Evolutionary conservation across 1,140 invertebrate genomes (phyloP), one percentile per base, ranked within the genome.

Genomic region (Hyles vespertilio): DNA sequence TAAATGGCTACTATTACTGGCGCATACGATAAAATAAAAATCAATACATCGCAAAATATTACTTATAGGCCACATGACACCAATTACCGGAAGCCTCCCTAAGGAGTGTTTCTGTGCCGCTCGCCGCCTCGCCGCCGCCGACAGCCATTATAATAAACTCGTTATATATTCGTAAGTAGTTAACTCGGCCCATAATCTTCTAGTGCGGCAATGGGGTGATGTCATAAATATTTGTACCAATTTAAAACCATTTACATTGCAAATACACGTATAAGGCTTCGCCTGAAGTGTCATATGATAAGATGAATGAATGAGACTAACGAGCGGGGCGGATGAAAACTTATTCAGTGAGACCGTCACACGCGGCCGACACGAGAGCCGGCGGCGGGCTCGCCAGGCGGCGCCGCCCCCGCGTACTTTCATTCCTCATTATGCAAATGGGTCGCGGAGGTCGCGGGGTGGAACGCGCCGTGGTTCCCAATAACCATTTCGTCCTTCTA

Each of bases 341-440:
- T 5, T 40, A 5, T 40, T 5, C 4, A 40, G 36, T 8, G 36
- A 40, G 5, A 8, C 5, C 36, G 36, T 5, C 36, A 40, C 5
- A 5, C 5, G 36, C 46, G 12, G 4, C 46, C 5, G 46, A 47
- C 46, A 5, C 36, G 36, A 5, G 46, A 8, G 46, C 46, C 8
- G 46, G 49, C 6, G 58, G 63, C 55, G 65, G 59, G 45, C 11
- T 8, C 50, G 48, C 32, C 55, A 55, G 56, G 59, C 48, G n/a
- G 46, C 52, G 11, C 66, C 70, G 64, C 65, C 53, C 57, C 70
- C 69, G 63, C 70, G 22, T 2, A 22, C 22, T 2, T 22, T 22
- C 22, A 2, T 22, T 22, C 22, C 22, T 77, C 70, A 74, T 84
- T 80, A 81, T 84, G 78, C 75, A 82, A 84, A 79, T 81, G 70